These are phyloP conservation scores for Microcebus griseorufus DNA, from an alignment of 2,113 vertebrate genomes.

Conservation along the genomic window DNA sequence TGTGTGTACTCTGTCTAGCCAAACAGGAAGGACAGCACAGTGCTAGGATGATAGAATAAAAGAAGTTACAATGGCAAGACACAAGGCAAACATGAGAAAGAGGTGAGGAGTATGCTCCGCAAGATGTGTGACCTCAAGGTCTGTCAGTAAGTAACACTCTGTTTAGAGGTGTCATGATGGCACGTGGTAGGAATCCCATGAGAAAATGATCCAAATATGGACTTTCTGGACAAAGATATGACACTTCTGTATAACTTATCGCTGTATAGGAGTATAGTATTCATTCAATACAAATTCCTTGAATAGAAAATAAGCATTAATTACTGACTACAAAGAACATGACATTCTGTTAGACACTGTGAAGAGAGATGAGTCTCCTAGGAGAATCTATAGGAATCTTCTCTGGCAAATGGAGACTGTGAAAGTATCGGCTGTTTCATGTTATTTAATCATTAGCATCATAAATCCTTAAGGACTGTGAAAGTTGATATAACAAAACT, in stretches of 20 bases:
- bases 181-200: not conserved
- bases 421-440: not conserved
- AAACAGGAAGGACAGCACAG: not conserved
- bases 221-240: not conserved
- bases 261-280: not conserved
- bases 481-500: not conserved
- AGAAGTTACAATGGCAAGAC: not conserved
- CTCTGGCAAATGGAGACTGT: not conserved
- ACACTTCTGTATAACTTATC: not conserved
- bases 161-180: not conserved
- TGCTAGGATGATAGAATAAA: not conserved
- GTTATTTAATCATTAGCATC: not conserved
- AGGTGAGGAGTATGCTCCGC: not conserved
- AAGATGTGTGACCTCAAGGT: not conserved
- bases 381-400: not conserved
- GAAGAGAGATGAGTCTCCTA: not conserved
- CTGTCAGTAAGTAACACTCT: not conserved
- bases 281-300: not conserved
- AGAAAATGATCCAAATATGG: not conserved
- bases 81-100: not conserved
- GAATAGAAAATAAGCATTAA: conserved; percentile 7
- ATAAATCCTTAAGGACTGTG: not conserved
- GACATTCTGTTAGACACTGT: not conserved
- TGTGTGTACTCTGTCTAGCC: not conserved
- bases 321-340: not conserved